A percentile compares a stretch with the other conserved stretches of the same genome.
phyloP scores from a whole-genome alignment of 1,140 invertebrate species.

The Maniola jurtina region DNA sequence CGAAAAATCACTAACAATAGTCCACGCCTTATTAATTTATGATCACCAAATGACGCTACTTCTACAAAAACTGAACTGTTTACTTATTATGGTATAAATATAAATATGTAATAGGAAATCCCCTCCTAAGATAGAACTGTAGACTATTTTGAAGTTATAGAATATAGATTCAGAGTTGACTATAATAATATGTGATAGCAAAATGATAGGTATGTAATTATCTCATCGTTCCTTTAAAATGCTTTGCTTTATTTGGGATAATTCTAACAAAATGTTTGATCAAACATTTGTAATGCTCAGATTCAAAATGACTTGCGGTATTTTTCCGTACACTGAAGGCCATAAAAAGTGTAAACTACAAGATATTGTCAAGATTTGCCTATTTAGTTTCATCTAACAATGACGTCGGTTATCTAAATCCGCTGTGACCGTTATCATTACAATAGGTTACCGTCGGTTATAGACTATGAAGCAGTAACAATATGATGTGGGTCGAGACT shows the following conservation, averaged over 20 bases:
- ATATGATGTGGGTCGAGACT: conserved; percentile 5
- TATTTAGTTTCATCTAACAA: conserved; percentile 6
- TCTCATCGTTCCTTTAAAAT: neutral
- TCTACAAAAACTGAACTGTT: too few relatives aligned
- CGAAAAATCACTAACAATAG: too few relatives aligned
- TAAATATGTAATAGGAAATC: too few relatives aligned
- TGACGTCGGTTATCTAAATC: neutral
- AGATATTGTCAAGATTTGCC: conserved; percentile 6
- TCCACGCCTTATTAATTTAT: too few relatives aligned
- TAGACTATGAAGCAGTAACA: neutral
- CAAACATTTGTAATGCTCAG: neutral
- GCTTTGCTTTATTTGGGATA: neutral
- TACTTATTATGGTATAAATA: too few relatives aligned
- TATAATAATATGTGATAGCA: too few relatives aligned
- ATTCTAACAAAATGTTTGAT: neutral
- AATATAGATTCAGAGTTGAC: too few relatives aligned
- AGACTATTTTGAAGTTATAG: too few relatives aligned
- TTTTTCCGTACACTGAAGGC: neutral
- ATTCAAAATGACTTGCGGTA: neutral
- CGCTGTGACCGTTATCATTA: neutral
- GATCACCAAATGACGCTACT: too few relatives aligned
- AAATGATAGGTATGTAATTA: too few relatives aligned
- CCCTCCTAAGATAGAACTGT: too few relatives aligned
- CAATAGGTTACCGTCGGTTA: conserved; percentile 3
- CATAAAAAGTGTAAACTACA: neutral